A percentile compares a stretch with the other conserved stretches of the same genome.
Evolutionary conservation across 2,888 invertebrate genomes (phyloP).

Genomic region (Bhutanitis thaidina): DNA sequence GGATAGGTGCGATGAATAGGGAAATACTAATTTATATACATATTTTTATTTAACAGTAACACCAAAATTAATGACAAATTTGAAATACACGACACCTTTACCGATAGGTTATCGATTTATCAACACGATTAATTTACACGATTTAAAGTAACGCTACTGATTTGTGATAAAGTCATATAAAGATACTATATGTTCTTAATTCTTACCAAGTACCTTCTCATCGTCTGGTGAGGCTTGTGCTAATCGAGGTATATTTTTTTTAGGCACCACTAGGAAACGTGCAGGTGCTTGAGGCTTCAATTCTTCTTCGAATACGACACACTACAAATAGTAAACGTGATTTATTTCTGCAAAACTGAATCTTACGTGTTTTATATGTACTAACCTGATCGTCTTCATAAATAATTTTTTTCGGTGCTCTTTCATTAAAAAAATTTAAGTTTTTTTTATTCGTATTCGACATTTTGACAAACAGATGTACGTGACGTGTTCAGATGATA

Average conservation of each 20-base stretch:
- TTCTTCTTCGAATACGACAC: conserved; percentile 93
- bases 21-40: no score
- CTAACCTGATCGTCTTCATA: conserved; percentile 23
- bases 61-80: no score
- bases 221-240: conserved; percentile 85
- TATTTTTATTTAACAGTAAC: no score
- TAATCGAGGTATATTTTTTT: conserved; percentile 87
- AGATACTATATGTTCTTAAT: no score
- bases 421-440: conserved; percentile 10
- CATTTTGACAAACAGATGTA: background rate
- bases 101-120: no score
- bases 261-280: conserved; percentile 95
- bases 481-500: no score
- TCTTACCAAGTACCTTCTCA: conserved; percentile 77
- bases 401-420: conserved; percentile 14
- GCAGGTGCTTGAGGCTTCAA: conserved; percentile 92
- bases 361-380: no score
- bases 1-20: no score
- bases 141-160: no score
- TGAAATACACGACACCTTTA: no score
- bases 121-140: no score
- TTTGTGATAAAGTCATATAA: no score
- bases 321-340: conserved; percentile 80
- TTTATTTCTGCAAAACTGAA: conserved; percentile 6
- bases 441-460: background rate